Conservation (phyloP, 2,113 vertebrate genomes). For the Ancistrus triradiatus region DNA sequence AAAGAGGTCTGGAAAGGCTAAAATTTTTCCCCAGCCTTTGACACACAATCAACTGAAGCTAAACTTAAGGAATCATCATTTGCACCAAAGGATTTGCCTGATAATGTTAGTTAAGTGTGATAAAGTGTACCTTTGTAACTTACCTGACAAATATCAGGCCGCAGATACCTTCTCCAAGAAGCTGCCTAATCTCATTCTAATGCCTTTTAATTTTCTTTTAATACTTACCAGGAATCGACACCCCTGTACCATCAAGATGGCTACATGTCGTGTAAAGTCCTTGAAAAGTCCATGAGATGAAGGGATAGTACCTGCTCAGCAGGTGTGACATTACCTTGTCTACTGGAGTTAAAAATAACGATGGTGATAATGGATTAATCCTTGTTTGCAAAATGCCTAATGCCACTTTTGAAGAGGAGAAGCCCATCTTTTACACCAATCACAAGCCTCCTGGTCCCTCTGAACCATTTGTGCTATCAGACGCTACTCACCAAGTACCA, state of each 20-base stretch:
- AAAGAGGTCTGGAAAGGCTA: too few species aligned
- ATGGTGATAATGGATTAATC: slow-evolving; percentile 38
- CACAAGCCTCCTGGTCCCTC: slow-evolving; percentile 57
- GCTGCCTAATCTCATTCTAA: too few species aligned
- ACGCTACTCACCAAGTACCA: slow-evolving; percentile 73
- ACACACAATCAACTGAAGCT: too few species aligned
- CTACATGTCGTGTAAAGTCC: background rate
- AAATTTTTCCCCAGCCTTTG: too few species aligned
- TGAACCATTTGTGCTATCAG: slow-evolving; percentile 71
- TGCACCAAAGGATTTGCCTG: too few species aligned
- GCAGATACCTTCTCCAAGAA: too few species aligned
- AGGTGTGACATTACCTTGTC: background rate
- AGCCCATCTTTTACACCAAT: slow-evolving; percentile 78
- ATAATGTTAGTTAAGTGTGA: too few species aligned
- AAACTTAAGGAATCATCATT: too few species aligned
- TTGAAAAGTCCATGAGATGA: background rate
- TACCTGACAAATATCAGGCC: too few species aligned
- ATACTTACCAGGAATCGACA: too few species aligned
- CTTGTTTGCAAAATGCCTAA: slow-evolving; percentile 48
- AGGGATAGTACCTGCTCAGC: background rate
- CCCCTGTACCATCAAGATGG: background rate
- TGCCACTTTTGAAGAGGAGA: slow-evolving; percentile 66
- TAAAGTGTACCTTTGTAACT: too few species aligned
- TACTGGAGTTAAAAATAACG: slow-evolving; percentile 30
- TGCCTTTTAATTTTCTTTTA: too few species aligned